A percentile compares a stretch with the other conserved stretches of the same genome.
Evolutionary conservation across 1,140 invertebrate species (phyloP).

Genomic region (Elysia chlorotica): DNA sequence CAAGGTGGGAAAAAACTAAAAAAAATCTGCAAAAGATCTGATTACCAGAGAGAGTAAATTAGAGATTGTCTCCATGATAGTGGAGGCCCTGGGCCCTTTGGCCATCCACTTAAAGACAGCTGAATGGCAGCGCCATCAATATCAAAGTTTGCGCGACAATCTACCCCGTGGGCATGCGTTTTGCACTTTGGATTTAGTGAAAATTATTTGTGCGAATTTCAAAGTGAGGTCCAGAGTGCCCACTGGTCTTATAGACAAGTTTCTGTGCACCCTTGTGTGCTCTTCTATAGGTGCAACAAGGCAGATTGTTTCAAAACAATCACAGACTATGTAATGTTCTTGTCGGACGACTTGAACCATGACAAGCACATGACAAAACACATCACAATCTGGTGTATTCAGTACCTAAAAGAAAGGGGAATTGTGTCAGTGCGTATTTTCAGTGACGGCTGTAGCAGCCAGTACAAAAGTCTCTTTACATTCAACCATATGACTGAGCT

Average conservation of each 20-base stretch:
- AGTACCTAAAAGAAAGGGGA: neutral
- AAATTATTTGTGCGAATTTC: slow-evolving; percentile 2
- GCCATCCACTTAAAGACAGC: neutral
- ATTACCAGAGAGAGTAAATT: neutral
- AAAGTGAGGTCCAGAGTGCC: neutral
- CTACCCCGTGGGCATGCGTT: neutral
- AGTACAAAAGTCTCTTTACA: neutral
- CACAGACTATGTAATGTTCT: neutral
- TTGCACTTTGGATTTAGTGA: neutral
- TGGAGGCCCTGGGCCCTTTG: neutral
- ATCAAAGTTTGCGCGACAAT: neutral
- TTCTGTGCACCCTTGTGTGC: neutral
- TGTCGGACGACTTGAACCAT: neutral
- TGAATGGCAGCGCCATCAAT: neutral
- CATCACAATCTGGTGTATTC: neutral
- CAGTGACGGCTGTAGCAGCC: neutral
- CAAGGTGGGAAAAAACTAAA: neutral
- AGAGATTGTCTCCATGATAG: neutral
- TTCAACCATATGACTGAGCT: neutral
- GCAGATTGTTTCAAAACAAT: neutral
- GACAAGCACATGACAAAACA: neutral
- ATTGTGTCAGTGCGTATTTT: neutral
- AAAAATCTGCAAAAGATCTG: neutral
- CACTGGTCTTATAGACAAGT: slow-evolving; percentile 4
- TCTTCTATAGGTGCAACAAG: neutral